A percentile compares a stretch with the other conserved stretches of the same genome.
Conservation (phyloP, 2,113 vertebrate genomes). For the Rafetus swinhoei region DNA sequence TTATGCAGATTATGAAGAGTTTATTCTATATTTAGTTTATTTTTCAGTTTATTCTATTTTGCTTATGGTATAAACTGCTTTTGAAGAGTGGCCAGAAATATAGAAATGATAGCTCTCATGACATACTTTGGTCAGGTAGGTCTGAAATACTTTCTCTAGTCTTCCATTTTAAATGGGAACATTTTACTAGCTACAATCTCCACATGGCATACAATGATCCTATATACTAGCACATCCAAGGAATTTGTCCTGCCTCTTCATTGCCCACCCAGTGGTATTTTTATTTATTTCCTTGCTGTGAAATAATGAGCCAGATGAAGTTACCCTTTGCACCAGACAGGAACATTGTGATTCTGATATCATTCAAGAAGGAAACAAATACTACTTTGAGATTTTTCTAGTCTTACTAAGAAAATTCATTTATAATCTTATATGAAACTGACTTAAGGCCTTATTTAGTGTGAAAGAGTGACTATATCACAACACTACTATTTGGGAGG, state of each 20-base stretch:
- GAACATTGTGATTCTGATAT: not conserved
- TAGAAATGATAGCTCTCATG: not conserved
- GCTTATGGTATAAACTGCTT: not conserved
- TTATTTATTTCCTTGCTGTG: not conserved
- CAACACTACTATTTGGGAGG: not conserved
- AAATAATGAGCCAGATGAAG: not conserved
- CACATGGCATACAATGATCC: not conserved
- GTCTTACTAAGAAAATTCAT: not conserved
- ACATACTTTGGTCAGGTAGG: not conserved
- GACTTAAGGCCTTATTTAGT: not conserved
- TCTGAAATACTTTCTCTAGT: not conserved
- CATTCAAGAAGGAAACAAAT: not conserved
- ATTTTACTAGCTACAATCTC: not conserved
- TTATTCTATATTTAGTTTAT: not conserved
- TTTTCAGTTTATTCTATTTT: not conserved
- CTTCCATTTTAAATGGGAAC: not conserved
- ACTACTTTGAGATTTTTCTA: not conserved
- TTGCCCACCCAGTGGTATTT: not conserved
- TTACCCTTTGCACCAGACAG: not conserved
- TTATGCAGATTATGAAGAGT: accelerated
- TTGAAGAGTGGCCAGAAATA: not conserved
- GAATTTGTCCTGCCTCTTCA: not conserved
- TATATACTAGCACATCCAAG: not conserved
- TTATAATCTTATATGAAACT: not conserved
- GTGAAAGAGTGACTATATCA: not conserved